A percentile compares a stretch with the other conserved stretches of the same genome.
phyloP scores from a whole-genome alignment of 2,888 invertebrate species.

The Amblyjoppa proteus region DNA sequence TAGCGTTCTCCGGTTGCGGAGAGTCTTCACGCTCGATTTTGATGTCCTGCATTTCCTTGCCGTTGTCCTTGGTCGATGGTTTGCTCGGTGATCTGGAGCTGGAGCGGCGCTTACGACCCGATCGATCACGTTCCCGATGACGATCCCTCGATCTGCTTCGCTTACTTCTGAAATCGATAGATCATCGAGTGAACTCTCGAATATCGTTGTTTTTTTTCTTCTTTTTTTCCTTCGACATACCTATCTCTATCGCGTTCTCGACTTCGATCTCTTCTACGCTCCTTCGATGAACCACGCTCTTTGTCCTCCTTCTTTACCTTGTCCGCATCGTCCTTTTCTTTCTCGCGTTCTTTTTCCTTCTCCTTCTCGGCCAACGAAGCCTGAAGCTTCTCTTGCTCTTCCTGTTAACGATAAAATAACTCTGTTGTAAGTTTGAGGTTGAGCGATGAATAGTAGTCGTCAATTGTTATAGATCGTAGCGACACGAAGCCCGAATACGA shows the following conservation, averaged over 20 bases:
- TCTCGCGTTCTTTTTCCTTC: conserved; percentile 85
- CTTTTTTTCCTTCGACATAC: conserved; percentile 70
- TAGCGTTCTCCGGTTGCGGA: conserved; percentile 82
- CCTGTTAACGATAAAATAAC: conserved; percentile 84
- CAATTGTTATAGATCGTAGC: conserved; percentile 30
- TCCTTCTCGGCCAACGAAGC: conserved; percentile 86
- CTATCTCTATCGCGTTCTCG: conserved; percentile 83
- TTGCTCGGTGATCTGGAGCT: conserved; percentile 82
- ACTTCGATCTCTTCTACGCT: conserved; percentile 83
- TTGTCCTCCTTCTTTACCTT: conserved; percentile 83
- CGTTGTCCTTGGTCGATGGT: conserved; percentile 79
- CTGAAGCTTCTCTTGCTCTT: conserved; percentile 92
- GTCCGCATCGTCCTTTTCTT: conserved; percentile 81
- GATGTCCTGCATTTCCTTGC: conserved; percentile 79
- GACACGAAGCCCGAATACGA: neutral
- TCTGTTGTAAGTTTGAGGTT: conserved; percentile 55
- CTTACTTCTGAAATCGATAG: conserved; percentile 78
- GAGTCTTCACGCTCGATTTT: conserved; percentile 82
- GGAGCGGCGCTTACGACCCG: conserved; percentile 81
- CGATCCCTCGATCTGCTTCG: conserved; percentile 85
- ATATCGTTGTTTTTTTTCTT: neutral
- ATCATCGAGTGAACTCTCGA: neutral
- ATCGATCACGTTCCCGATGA: conserved; percentile 83
- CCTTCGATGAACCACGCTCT: conserved; percentile 82
- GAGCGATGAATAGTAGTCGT: conserved; percentile 17